Conservation (phyloP, 64 coral and sea anemone species). For the Catalaphyllia jardinei region DNA sequence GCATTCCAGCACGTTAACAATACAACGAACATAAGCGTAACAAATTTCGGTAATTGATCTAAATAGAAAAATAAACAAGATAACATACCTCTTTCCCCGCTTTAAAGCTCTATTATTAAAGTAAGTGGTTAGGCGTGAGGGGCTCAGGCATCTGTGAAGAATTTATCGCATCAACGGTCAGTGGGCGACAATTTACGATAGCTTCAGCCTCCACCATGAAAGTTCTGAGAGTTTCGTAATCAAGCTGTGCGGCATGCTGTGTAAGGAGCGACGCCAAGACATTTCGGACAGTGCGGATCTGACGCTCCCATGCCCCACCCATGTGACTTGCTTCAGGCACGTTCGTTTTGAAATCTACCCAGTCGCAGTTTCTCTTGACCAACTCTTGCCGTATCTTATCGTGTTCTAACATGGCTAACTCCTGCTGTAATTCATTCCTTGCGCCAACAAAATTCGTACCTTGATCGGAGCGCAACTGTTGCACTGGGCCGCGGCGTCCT, state of each 20-base stretch:
- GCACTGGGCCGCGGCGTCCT: background rate
- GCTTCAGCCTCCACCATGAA: constrained; percentile 1
- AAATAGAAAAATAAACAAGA: too few species aligned
- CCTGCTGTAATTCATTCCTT: background rate
- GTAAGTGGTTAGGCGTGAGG: too few species aligned
- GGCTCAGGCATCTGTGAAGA: background rate
- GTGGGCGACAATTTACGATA: background rate
- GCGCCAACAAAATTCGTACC: constrained; percentile 9
- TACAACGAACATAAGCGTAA: too few species aligned
- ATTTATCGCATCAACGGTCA: background rate
- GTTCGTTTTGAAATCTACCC: background rate
- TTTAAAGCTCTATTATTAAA: too few species aligned
- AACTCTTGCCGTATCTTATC: background rate
- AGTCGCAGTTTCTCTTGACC: background rate
- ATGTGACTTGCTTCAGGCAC: background rate
- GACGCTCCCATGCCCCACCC: constrained; percentile 1
- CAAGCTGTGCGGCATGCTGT: background rate
- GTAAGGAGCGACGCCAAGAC: background rate
- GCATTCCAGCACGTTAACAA: too few species aligned
- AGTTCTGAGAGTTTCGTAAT: background rate
- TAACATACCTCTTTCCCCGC: too few species aligned
- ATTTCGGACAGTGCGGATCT: background rate
- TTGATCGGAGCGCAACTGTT: background rate
- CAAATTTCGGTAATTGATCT: too few species aligned
- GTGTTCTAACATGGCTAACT: too few species aligned